Conservation (phyloP, 1,140 invertebrate species). For the Drosophila grimshawi region DNA sequence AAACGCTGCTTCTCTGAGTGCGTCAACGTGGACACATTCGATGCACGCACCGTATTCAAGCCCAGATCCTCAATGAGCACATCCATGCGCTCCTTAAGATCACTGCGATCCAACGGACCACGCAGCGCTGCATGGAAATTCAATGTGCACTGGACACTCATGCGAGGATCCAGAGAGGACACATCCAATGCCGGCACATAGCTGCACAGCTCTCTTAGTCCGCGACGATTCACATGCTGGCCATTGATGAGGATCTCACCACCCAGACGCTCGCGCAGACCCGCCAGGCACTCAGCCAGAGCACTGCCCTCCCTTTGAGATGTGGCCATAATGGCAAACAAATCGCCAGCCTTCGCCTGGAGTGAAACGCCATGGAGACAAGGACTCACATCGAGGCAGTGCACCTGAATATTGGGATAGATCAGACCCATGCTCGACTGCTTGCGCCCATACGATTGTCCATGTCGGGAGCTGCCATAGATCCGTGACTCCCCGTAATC, state of each 20-base stretch:
- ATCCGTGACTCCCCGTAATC: conserved; percentile 74
- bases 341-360: conserved; percentile 94
- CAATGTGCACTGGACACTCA: conserved; percentile 93
- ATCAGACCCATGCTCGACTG: conserved; percentile 84
- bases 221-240: conserved; percentile 89
- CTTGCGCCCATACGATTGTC: conserved; percentile 70
- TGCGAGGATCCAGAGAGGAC: conserved; percentile 86
- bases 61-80: conserved; percentile 95
- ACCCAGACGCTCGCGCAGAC: conserved; percentile 88
- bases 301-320: conserved; percentile 91
- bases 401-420: conserved; percentile 89
- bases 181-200: conserved; percentile 81
- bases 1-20: conserved; percentile 93
- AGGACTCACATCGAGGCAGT: conserved; percentile 86
- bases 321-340: conserved; percentile 95
- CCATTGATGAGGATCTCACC: conserved; percentile 95
- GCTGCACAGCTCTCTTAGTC: conserved; percentile 87
- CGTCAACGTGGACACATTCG: conserved; percentile 91
- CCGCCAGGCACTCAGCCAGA: conserved; percentile 92
- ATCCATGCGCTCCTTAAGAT: conserved; percentile 90
- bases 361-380: conserved; percentile 90
- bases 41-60: conserved; percentile 92
- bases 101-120: conserved; percentile 87
- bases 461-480: conserved; percentile 73
- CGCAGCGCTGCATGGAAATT: conserved; percentile 91